Conservation (phyloP, 2,113 vertebrate genomes). For the Zosterops pallidus region DNA sequence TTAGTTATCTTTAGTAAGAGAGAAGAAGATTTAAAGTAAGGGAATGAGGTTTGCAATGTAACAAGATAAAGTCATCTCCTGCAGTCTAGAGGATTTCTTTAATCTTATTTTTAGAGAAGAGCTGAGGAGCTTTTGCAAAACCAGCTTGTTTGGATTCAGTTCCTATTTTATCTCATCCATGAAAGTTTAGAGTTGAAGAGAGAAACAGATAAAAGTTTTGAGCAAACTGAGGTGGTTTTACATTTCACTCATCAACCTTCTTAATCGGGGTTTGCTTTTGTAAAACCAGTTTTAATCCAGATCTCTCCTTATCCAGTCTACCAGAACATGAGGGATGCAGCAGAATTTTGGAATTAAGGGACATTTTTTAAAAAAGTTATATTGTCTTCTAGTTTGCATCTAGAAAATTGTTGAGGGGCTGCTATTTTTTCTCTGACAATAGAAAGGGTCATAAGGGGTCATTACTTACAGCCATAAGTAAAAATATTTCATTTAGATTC, state of each 20-base stretch:
- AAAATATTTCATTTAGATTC: neutral
- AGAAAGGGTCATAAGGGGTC: neutral
- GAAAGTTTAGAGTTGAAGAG: conserved; percentile 41
- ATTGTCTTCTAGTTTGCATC: neutral
- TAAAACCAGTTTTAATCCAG: conserved; percentile 27
- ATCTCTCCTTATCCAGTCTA: neutral
- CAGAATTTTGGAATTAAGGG: neutral
- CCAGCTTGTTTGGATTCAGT: conserved; percentile 54
- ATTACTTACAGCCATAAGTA: neutral
- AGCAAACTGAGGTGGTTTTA: conserved; percentile 51
- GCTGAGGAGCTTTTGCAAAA: conserved; percentile 65
- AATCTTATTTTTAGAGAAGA: conserved; percentile 66
- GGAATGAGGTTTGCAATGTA: conserved; percentile 65
- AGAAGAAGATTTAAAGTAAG: conserved; percentile 69
- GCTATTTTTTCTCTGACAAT: neutral
- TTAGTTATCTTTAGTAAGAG: conserved; percentile 70
- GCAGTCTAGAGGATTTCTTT: conserved; percentile 65
- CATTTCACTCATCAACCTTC: conserved; percentile 35
- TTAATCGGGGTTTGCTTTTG: conserved; percentile 50
- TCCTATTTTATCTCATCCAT: conserved; percentile 52
- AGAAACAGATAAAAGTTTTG: conserved; percentile 66
- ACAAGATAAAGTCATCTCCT: conserved; percentile 66
- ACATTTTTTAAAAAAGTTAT: accelerated
- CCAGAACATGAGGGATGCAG: neutral
- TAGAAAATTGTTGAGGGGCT: neutral